phyloP scores from a whole-genome alignment of 23 tunicate species.

The Oikopleura vanhoeffeni region DNA sequence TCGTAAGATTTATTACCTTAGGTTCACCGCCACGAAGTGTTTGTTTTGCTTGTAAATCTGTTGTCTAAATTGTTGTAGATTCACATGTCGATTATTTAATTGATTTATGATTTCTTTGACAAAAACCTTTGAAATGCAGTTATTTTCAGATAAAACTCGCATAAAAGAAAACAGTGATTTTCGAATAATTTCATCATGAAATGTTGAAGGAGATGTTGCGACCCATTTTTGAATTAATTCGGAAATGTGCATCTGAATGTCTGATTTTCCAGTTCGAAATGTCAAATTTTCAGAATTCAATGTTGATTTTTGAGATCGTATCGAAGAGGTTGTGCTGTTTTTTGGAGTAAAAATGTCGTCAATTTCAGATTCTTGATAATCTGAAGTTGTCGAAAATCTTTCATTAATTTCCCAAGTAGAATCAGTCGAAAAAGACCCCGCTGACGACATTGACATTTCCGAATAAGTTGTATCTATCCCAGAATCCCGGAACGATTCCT shows the following conservation, averaged over 20 bases:
- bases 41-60: background rate
- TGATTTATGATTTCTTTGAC: background rate
- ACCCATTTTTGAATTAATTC: background rate
- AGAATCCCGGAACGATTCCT: too few relatives aligned
- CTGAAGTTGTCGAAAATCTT: too few relatives aligned
- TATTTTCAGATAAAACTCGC: background rate
- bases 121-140: background rate
- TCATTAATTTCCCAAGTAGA: too few relatives aligned
- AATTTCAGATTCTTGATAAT: too few relatives aligned
- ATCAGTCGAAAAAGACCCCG: too few relatives aligned
- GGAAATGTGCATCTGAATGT: background rate
- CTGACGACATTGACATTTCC: too few relatives aligned
- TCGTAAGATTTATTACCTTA: background rate
- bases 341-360: too few relatives aligned
- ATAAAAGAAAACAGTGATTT: background rate
- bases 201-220: background rate
- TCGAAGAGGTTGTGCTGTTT: too few relatives aligned
- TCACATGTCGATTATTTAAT: background rate
- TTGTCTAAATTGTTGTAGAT: background rate
- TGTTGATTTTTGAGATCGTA: too few relatives aligned
- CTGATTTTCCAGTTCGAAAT: too few relatives aligned
- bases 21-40: background rate
- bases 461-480: too few relatives aligned
- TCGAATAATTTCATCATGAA: background rate
- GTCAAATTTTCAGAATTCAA: too few relatives aligned